Evolutionary conservation across 2,797 vertebrate genomes (phyloP).

Genomic region (Tokudaia muenninki): DNA sequence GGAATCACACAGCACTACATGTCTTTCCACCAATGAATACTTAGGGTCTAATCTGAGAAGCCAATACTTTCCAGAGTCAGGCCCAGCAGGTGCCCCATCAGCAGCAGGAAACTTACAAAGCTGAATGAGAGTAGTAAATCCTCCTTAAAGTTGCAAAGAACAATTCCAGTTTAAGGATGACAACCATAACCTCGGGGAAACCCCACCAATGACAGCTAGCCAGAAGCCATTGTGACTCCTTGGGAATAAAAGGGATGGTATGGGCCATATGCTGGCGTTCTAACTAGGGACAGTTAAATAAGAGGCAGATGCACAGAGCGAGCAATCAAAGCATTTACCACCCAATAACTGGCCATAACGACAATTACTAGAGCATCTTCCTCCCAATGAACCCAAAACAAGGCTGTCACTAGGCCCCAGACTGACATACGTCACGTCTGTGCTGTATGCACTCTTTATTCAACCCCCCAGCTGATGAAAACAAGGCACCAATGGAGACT

Average conservation of each 20-base stretch:
- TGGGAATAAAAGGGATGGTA: background rate
- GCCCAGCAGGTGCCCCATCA: background rate
- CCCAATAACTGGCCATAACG: constrained; percentile 23
- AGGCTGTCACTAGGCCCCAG: constrained; percentile 51
- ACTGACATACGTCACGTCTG: constrained; percentile 66
- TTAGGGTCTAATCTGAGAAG: background rate
- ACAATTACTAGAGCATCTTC: constrained; percentile 49
- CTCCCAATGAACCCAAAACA: constrained; percentile 70
- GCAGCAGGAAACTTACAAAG: background rate
- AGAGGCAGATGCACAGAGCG: constrained; percentile 35
- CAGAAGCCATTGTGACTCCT: background rate
- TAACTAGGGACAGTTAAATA: constrained; percentile 48
- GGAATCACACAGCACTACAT: background rate
- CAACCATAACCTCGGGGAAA: background rate
- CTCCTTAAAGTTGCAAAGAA: constrained; percentile 24
- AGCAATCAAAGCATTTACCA: constrained; percentile 76
- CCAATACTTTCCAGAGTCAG: background rate
- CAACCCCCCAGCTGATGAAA: constrained; percentile 45
- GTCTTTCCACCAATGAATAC: background rate
- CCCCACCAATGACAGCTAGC: background rate
- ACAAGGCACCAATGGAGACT: background rate
- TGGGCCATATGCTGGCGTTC: background rate
- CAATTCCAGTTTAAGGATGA: constrained; percentile 29
- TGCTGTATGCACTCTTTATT: background rate
- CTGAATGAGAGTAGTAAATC: constrained; percentile 2